Conservation (phyloP, 2,888 invertebrate genomes). For the Drepanosiphum platanoidis region DNA sequence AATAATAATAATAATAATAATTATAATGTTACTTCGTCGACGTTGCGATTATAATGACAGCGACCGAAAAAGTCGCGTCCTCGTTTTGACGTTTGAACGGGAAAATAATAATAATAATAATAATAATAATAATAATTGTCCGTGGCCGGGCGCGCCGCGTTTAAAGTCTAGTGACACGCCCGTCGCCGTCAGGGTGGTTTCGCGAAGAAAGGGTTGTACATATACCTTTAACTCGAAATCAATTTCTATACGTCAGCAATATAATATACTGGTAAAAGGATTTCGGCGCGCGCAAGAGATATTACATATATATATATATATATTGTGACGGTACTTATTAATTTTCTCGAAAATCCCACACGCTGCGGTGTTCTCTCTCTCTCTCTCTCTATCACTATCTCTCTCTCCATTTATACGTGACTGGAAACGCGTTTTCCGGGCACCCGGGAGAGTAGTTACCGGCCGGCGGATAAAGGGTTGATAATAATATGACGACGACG, state of each 20-base stretch:
- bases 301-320: too few relatives aligned
- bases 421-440: neutral
- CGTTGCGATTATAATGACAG: neutral
- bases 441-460: neutral
- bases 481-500: neutral
- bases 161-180: neutral
- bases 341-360: constrained; percentile 42
- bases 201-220: neutral
- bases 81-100: too few relatives aligned
- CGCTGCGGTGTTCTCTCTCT: too few relatives aligned
- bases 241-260: neutral
- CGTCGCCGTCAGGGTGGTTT: neutral
- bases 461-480: neutral
- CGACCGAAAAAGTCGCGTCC: neutral
- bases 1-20: too few relatives aligned
- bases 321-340: constrained; percentile 1
- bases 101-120: too few relatives aligned
- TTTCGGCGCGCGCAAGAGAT: too few relatives aligned
- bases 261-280: neutral
- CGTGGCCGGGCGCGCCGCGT: neutral
- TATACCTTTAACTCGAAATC: constrained; percentile 15
- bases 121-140: too few relatives aligned
- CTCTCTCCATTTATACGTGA: constrained; percentile 24
- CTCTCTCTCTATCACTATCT: too few relatives aligned
- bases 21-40: too few relatives aligned